Conservation (phyloP, 2,797 vertebrate species). For the Lacerta bilineata region DNA sequence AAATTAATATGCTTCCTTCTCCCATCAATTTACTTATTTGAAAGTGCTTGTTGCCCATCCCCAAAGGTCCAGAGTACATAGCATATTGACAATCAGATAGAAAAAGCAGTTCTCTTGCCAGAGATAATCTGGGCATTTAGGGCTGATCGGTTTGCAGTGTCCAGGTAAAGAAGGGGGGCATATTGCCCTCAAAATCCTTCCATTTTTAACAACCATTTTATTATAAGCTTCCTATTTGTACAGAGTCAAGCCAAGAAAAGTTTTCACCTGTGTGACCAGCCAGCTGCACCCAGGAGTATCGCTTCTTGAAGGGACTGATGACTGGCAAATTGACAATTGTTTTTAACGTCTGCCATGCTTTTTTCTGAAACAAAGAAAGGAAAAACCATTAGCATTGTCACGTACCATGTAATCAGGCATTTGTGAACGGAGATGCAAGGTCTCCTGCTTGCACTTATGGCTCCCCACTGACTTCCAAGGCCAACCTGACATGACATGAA, state of each 20-base stretch:
- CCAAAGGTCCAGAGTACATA: background rate
- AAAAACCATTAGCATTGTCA: constrained; percentile 44
- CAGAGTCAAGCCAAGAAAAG: background rate
- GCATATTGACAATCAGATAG: background rate
- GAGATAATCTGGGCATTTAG: background rate
- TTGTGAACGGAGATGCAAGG: background rate
- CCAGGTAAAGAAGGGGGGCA: background rate
- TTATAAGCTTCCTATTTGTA: constrained; percentile 1
- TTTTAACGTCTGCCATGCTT: constrained; percentile 94
- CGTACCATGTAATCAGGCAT: background rate
- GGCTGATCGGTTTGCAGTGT: background rate
- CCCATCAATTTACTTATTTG: background rate
- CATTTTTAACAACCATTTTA: background rate
- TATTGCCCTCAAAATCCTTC: background rate
- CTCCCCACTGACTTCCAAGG: background rate
- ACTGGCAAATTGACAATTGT: constrained; percentile 94
- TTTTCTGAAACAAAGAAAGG: constrained; percentile 81
- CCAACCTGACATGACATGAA: constrained; percentile 26
- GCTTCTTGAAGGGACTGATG: constrained; percentile 90
- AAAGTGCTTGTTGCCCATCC: background rate
- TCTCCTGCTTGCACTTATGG: background rate
- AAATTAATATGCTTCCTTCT: background rate
- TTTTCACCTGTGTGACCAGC: constrained; percentile 95
- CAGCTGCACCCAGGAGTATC: constrained; percentile 95
- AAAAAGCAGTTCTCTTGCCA: background rate